Evolutionary conservation across 1,140 invertebrate species (phyloP).

Genomic region (Drosophila tristis): DNA sequence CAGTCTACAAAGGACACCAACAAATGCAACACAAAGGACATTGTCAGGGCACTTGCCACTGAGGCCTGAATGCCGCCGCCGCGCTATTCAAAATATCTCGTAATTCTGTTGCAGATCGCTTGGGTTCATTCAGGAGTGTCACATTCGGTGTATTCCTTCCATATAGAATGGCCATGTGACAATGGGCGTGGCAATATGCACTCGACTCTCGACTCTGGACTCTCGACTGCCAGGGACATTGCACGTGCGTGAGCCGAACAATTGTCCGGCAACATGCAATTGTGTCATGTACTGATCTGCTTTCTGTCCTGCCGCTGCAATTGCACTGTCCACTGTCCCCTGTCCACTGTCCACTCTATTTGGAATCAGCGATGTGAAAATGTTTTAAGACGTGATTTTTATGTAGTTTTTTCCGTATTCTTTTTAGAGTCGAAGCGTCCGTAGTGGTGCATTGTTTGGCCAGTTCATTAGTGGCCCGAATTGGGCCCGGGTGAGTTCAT

Average conservation of each 20-base stretch:
- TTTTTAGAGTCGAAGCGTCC: slow-evolving; percentile 36
- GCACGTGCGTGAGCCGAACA: slow-evolving; percentile 72
- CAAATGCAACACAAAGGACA: slow-evolving; percentile 25
- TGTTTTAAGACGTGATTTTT: slow-evolving; percentile 64
- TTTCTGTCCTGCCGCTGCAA: slow-evolving; percentile 14
- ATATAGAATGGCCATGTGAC: slow-evolving; percentile 28
- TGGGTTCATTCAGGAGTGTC: slow-evolving; percentile 58
- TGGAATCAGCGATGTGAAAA: slow-evolving; percentile 75
- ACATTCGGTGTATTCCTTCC: slow-evolving; percentile 16
- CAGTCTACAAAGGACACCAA: slow-evolving; percentile 37
- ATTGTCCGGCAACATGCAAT: slow-evolving; percentile 68
- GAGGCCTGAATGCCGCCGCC: slow-evolving; percentile 19
- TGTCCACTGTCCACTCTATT: slow-evolving; percentile 21
- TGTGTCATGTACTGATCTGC: slow-evolving; percentile 66
- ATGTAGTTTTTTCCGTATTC: slow-evolving; percentile 26
- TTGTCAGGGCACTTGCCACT: slow-evolving; percentile 58
- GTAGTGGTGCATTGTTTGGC: slow-evolving; percentile 59
- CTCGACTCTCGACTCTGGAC: slow-evolving; percentile 66
- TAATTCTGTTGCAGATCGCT: slow-evolving; percentile 37
- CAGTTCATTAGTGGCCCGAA: slow-evolving; percentile 67
- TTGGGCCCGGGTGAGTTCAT: slow-evolving; percentile 28
- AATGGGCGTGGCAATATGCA: slow-evolving; percentile 52
- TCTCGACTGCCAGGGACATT: slow-evolving; percentile 21
- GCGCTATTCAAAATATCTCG: slow-evolving; percentile 75
- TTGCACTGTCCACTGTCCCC: slow-evolving; percentile 39